These are phyloP conservation scores for Leguminivora glycinivorella DNA, from an alignment of 1,140 invertebrate species.

Conservation along the genomic window DNA sequence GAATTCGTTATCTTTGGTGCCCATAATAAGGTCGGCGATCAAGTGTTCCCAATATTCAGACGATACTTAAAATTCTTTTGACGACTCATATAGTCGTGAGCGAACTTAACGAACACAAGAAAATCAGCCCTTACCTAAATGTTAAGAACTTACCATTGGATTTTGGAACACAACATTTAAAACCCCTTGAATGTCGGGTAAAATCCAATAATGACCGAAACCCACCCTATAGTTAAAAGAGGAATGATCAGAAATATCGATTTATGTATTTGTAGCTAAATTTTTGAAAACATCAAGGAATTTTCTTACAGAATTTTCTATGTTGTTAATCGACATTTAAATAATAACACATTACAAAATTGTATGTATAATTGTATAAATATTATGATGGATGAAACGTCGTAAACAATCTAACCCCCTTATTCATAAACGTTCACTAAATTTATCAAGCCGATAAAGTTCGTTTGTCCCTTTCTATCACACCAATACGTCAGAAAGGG, in stretches of 20 bases:
- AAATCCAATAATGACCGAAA: slow-evolving; percentile 49
- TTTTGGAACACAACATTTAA: slow-evolving; percentile 29
- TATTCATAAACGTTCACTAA: too few relatives aligned
- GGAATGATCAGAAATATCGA: slow-evolving; percentile 45
- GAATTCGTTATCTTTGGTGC: not conserved
- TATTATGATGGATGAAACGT: too few relatives aligned
- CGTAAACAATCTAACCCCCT: too few relatives aligned
- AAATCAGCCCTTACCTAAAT: not conserved
- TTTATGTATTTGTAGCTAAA: slow-evolving; percentile 48
- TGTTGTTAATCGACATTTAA: too few relatives aligned
- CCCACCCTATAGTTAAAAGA: slow-evolving; percentile 35
- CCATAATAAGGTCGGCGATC: slow-evolving; percentile 1
- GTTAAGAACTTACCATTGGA: not conserved
- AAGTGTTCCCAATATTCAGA: not conserved
- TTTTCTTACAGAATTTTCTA: too few relatives aligned
- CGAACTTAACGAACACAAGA: slow-evolving; percentile 11
- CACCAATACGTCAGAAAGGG: too few relatives aligned
- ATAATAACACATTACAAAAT: too few relatives aligned
- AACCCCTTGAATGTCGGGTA: slow-evolving; percentile 35
- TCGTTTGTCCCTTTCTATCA: too few relatives aligned
- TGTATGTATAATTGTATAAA: too few relatives aligned
- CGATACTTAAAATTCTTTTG: slow-evolving; percentile 18
- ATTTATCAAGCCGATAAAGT: too few relatives aligned
- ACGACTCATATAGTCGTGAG: slow-evolving; percentile 10
- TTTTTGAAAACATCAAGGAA: slow-evolving; percentile 11